Evolutionary conservation across 2,888 invertebrate genomes (phyloP).

Genomic region (Drosophila subquinaria): DNA sequence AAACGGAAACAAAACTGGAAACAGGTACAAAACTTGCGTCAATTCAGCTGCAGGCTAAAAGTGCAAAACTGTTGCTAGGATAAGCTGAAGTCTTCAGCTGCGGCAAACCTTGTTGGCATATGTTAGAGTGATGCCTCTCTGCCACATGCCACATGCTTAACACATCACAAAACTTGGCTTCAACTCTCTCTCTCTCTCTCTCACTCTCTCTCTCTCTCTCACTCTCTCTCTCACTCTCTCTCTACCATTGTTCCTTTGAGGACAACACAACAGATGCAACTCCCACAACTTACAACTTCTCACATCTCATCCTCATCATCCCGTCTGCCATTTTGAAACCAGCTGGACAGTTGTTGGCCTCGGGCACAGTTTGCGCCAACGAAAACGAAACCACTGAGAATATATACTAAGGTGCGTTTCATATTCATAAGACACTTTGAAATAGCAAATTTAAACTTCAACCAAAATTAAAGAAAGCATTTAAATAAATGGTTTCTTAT

Average conservation of each 20-base stretch:
- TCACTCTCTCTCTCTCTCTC: not conserved
- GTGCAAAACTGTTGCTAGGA: conserved; percentile 7
- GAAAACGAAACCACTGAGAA: conserved; percentile 1
- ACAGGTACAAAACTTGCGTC: not conserved
- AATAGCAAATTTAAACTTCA: no score
- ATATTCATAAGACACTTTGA: no score
- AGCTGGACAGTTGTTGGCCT: conserved; percentile 26
- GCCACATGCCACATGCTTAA: conserved; percentile 26
- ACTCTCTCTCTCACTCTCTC: not conserved
- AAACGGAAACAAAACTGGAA: not conserved
- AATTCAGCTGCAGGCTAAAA: not conserved
- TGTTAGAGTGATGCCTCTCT: conserved; percentile 10
- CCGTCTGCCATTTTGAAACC: not conserved
- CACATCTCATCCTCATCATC: conserved; percentile 9
- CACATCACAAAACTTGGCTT: conserved; percentile 31
- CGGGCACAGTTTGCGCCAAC: conserved; percentile 21
- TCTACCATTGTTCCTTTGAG: conserved; percentile 5
- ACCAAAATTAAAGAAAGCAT: no score
- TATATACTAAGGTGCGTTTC: no score
- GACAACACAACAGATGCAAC: conserved; percentile 38
- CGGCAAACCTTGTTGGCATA: conserved; percentile 13
- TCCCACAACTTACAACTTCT: conserved; percentile 28
- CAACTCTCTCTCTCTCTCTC: not conserved
- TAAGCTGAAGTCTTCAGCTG: conserved; percentile 11
- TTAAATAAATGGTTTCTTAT: no score